Percentiles rank a stretch among this genome's conserved stretches.
These are phyloP conservation scores for Bolborhynchus lineola DNA, from an alignment of 2,113 vertebrate genomes.

Conservation along the genomic window DNA sequence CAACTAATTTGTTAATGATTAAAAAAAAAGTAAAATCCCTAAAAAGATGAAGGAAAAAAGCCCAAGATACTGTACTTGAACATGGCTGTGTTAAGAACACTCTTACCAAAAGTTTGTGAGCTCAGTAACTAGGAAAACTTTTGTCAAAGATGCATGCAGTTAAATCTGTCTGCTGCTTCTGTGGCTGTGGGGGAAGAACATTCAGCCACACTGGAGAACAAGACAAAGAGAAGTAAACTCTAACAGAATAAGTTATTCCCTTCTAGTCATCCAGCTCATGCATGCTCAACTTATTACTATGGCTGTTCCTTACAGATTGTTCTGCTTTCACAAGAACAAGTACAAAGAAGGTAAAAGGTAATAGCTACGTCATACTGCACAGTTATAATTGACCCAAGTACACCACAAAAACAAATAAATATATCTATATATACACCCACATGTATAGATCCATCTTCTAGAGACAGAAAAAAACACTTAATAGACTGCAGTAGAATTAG, in stretches of 20 bases:
- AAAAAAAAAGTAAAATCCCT: rapidly evolving
- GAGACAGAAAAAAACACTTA: not conserved
- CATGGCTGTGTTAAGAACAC: not conserved
- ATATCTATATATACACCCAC: rapidly evolving
- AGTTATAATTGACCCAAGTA: not conserved
- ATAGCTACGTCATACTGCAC: not conserved
- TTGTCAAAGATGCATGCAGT: not conserved
- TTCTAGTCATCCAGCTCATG: not conserved
- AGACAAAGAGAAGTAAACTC: not conserved
- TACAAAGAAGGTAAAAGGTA: not conserved
- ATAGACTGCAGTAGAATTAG: not conserved
- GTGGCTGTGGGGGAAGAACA: not conserved
- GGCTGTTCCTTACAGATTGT: not conserved
- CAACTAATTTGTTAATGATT: not conserved
- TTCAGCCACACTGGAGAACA: not conserved
- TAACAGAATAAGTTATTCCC: not conserved
- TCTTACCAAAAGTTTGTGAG: not conserved
- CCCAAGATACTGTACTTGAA: not conserved
- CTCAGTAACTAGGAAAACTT: not conserved
- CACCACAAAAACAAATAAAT: not conserved
- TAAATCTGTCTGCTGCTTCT: not conserved
- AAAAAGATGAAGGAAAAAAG: not conserved
- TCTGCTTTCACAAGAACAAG: not conserved
- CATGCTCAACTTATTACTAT: not conserved
- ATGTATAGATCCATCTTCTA: not conserved